Evolutionary conservation across 2,888 invertebrate genomes (phyloP).

Genomic region (Dinocampus coccinellae): DNA sequence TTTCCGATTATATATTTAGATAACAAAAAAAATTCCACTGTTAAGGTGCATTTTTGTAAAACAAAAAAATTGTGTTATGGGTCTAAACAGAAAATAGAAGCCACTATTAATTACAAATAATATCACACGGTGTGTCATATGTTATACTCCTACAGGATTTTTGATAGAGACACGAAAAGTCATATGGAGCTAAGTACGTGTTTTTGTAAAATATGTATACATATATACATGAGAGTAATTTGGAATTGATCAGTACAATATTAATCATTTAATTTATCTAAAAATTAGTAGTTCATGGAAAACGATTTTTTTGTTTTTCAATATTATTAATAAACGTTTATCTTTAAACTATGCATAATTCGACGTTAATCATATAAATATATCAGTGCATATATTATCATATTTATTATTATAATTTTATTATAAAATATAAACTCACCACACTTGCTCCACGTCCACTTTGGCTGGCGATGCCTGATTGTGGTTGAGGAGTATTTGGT

Average conservation of each 20-base stretch:
- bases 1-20: conserved; percentile 41
- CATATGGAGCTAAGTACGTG: neutral
- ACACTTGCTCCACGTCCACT: conserved; percentile 90
- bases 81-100: conserved; percentile 44
- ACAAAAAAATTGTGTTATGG: conserved; percentile 37
- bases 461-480: conserved; percentile 81
- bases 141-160: conserved; percentile 28
- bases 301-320: neutral
- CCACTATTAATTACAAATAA: conserved; percentile 39
- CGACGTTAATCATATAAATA: neutral
- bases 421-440: conserved; percentile 73
- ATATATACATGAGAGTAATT: neutral
- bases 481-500: conserved; percentile 78
- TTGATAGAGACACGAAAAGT: conserved; percentile 10
- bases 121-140: conserved; percentile 25
- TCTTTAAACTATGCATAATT: neutral
- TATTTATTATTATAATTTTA: neutral
- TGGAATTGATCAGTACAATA: neutral
- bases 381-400: neutral
- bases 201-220: neutral
- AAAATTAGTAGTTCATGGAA: neutral
- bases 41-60: conserved; percentile 44
- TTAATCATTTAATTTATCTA: neutral
- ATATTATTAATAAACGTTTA: neutral
- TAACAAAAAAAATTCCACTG: conserved; percentile 43